phyloP scores from a whole-genome alignment of 2,113 vertebrate genomes.

The Silurus meridionalis region DNA sequence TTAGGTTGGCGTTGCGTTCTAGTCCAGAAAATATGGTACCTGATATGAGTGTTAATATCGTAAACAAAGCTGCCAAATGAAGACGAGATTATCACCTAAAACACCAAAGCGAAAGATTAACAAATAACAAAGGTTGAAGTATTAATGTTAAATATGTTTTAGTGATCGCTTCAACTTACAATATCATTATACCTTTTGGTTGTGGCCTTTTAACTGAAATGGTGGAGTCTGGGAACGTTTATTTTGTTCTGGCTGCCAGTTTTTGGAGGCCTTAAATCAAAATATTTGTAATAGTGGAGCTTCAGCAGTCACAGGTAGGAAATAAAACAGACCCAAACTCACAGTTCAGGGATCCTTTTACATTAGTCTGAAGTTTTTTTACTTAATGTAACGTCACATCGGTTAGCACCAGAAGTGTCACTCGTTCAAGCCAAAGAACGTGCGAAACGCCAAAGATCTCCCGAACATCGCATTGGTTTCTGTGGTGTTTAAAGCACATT shows the following conservation, averaged over 20 bases:
- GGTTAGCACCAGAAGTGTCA: neutral
- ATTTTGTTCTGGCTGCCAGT: neutral
- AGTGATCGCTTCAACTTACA: neutral
- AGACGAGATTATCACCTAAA: neutral
- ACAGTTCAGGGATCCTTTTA: neutral
- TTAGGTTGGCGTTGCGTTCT: neutral
- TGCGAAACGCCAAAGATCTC: neutral
- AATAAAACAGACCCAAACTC: neutral
- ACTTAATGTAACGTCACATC: neutral
- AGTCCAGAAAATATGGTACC: neutral
- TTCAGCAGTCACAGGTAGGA: neutral
- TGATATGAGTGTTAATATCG: neutral
- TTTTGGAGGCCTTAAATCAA: neutral
- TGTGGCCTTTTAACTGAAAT: neutral
- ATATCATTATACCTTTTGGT: neutral
- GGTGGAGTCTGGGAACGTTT: neutral
- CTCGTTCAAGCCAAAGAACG: slow-evolving; percentile 47
- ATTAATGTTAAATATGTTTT: neutral
- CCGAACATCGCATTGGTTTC: neutral
- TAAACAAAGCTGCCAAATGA: too few relatives aligned
- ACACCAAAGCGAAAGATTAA: neutral
- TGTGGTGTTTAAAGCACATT: slow-evolving; percentile 24
- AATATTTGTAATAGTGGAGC: neutral
- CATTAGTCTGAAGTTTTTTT: neutral
- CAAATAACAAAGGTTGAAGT: neutral